These are phyloP conservation scores for Apodemia zela DNA, from an alignment of 2,888 invertebrate species.

Conservation along the genomic window DNA sequence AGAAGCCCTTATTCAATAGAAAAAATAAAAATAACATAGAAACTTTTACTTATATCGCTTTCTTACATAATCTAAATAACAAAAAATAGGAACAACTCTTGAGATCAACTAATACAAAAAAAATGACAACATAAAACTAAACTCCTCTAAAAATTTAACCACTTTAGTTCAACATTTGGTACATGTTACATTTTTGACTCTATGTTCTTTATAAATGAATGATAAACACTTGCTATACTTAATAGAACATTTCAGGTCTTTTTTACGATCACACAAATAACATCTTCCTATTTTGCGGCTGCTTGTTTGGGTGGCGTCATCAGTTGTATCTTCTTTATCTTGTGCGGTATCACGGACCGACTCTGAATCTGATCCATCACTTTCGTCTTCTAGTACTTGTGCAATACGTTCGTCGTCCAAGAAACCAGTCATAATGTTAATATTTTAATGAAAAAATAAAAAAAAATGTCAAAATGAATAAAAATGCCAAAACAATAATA, in stretches of 20 bases:
- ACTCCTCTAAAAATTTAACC: too few species aligned
- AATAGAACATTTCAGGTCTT: too few species aligned
- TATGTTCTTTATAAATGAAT: too few species aligned
- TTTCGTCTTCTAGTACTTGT: not conserved
- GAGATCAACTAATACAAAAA: slow-evolving; percentile 6
- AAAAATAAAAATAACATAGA: slow-evolving; percentile 3
- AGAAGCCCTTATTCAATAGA: slow-evolving; percentile 1
- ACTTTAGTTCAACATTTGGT: not conserved
- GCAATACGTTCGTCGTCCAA: not conserved
- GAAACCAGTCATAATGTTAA: not conserved
- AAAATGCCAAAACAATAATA: slow-evolving; percentile 2
- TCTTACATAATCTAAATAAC: not conserved
- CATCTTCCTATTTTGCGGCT: too few species aligned
- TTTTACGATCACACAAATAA: not conserved
- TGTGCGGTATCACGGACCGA: not conserved
- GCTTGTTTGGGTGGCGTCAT: too few species aligned
- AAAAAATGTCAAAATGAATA: not conserved
- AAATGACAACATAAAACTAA: slow-evolving; percentile 1
- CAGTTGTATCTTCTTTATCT: too few species aligned
- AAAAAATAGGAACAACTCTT: not conserved
- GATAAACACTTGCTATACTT: not conserved
- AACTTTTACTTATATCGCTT: not conserved
- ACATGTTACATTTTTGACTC: too few species aligned
- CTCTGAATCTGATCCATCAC: not conserved
- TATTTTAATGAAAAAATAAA: not conserved